These are phyloP conservation scores for Tenebrosternarchus preto DNA, from an alignment of 2,113 vertebrate species.

Conservation along the genomic window DNA sequence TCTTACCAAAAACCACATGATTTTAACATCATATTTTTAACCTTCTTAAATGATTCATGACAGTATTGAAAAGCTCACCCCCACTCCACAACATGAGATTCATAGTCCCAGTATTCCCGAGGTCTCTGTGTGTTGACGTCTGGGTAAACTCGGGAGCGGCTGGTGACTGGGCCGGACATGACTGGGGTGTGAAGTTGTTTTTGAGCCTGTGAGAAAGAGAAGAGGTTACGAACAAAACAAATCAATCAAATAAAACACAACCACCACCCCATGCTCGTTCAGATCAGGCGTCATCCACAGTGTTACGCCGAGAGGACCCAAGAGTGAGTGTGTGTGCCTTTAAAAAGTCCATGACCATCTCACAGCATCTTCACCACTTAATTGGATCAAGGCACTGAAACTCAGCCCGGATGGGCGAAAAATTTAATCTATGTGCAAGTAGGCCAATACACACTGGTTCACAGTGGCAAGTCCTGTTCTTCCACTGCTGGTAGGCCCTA, in stretches of 20 bases:
- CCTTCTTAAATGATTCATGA: too few species aligned
- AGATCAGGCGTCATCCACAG: background rate
- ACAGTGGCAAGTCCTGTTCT: background rate
- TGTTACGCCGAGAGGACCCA: background rate
- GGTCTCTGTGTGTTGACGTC: conserved; percentile 60
- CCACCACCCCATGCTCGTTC: too few species aligned
- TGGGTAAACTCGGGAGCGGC: conserved; percentile 57
- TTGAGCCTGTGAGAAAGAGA: conserved; percentile 36
- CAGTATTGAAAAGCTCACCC: conserved; percentile 54
- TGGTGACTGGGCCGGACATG: conserved; percentile 56
- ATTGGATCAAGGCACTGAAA: conserved; percentile 35
- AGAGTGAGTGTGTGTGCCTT: background rate
- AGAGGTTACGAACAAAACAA: background rate
- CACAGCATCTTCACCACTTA: conserved; percentile 20
- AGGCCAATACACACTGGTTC: conserved; percentile 13
- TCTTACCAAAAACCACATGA: too few species aligned
- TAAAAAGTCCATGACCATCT: background rate
- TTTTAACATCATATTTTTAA: too few species aligned
- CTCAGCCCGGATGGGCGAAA: conserved; percentile 12
- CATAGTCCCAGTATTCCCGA: conserved; percentile 60
- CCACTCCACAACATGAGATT: conserved; percentile 59
- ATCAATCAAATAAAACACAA: too few species aligned
- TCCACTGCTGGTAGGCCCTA: background rate
- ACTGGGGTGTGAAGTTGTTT: conserved; percentile 16
- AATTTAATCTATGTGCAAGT: conserved; percentile 39